Percentiles rank a stretch among this genome's conserved stretches.
Conservation (phyloP, 2,797 vertebrate genomes). For the Pantherophis vulpinus region DNA sequence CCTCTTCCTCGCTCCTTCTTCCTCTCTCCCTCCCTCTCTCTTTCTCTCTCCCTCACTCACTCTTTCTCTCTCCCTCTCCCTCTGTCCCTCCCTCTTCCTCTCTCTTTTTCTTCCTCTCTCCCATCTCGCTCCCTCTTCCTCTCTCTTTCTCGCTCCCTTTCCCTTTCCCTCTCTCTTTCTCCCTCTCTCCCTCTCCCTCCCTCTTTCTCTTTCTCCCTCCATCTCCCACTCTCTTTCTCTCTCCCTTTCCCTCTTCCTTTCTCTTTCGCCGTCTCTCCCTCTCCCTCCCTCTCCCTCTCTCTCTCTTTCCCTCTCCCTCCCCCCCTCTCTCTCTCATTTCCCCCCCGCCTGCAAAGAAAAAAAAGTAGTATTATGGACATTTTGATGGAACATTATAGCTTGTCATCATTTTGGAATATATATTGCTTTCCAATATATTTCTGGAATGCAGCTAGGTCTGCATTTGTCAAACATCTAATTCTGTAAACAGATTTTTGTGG, state of each 20-base stretch:
- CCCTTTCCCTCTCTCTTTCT: too few species aligned
- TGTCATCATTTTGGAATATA: not conserved
- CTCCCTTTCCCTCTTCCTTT: accelerated
- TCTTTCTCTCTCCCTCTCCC: not conserved
- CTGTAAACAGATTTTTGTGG: not conserved
- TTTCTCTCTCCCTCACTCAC: accelerated
- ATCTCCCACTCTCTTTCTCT: accelerated
- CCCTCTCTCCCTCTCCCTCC: accelerated
- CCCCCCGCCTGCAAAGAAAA: not conserved
- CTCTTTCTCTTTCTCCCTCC: accelerated
- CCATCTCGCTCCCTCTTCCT: too few species aligned
- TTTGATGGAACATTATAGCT: not conserved
- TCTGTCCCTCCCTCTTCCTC: too few species aligned
- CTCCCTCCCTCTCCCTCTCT: accelerated
- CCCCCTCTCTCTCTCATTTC: not conserved
- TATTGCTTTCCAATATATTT: not conserved
- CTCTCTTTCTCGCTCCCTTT: too few species aligned
- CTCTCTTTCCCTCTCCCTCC: accelerated
- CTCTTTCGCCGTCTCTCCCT: too few species aligned
- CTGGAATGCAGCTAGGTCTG: not conserved
- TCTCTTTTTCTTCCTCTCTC: too few species aligned
- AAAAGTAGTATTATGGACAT: not conserved
- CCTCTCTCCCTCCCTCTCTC: too few species aligned
- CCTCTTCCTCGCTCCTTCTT: accelerated
- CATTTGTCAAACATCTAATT: not conserved